These are phyloP conservation scores for Alosa alosa DNA, from an alignment of 2,113 vertebrate species.

Conservation along the genomic window DNA sequence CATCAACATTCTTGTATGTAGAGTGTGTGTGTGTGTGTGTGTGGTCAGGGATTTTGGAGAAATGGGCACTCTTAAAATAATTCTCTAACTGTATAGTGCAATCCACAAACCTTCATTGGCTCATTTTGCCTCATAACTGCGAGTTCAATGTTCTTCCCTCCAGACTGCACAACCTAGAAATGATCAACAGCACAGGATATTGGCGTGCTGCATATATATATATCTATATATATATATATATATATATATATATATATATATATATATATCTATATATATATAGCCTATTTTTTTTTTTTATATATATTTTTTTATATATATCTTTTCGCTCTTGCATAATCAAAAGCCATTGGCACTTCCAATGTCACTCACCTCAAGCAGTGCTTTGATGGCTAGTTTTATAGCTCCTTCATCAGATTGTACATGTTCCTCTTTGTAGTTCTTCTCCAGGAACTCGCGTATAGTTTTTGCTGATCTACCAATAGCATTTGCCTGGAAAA, in stretches of 20 bases:
- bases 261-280: background rate
- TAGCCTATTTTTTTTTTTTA: background rate
- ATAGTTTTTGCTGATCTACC: conserved; percentile 85
- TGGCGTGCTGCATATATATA: background rate
- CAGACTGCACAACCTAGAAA: conserved; percentile 80
- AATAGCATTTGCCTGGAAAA: conserved; percentile 79
- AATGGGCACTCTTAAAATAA: background rate
- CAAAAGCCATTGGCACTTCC: background rate
- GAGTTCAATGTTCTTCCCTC: conserved; percentile 46
- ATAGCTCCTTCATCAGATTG: conserved; percentile 80
- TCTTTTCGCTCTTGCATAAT: background rate
- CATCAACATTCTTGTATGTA: background rate
- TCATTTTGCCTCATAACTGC: conserved; percentile 79
- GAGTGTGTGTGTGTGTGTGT: background rate
- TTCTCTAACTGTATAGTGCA: background rate
- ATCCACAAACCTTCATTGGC: conserved; percentile 74
- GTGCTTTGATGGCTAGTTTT: conserved; percentile 82
- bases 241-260: too few relatives aligned
- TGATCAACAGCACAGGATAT: background rate
- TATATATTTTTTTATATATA: too few relatives aligned
- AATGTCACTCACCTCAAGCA: conserved; percentile 71
- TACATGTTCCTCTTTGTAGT: conserved; percentile 82
- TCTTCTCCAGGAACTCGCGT: conserved; percentile 85
- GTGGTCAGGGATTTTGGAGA: background rate
- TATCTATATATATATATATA: too few relatives aligned